Base-by-base conservation (phyloP, 2,797 vertebrate genomes). In the Hydrolagus colliei region DNA sequence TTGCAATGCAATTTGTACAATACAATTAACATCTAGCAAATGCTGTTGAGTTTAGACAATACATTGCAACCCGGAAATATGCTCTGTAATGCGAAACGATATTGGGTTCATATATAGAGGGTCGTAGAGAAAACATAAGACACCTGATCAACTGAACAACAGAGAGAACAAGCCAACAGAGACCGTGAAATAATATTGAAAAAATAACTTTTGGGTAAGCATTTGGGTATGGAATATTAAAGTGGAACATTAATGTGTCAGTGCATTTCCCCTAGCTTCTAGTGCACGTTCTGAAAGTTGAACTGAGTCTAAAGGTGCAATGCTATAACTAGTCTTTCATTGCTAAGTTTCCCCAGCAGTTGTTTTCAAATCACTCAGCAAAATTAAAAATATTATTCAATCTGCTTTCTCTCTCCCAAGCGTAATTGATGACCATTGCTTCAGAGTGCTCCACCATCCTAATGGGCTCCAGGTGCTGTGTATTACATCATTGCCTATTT, bases 141-240 rank as follows among this genome's bases (percentile, higher is more conserved):
- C 52, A 71, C 65, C 27, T 82, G n/a, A 68, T 63, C 35, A 71
- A 84, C 9, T 9, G 35, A 84, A 84, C 9, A 32, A 41, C 10
- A 84, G 65, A 71, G 41, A 41, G 16, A 84, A 84, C 65, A 84
- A 84, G 79, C 32, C 65, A 71, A 16, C 11, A 1, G 79, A 84
- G 79, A 67, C 32, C 32, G 35, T 27, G 71, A 84, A 84, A 67
- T 77, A 20, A 77, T 84, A 67, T 84, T 84, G 71, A 84, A 68
- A 63, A 82, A 82, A 84, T 84, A 84, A 84, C 32, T 82, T 65
- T 82, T 68, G 41, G 41, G 61, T 12, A 80, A 65, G 59, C 77
- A 22, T 52, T 52, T 52, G 61, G 62, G 22, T 16, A 63, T 62
- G 27, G 27, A 27, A 27, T 1, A 27, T 27, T 27, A 27, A 27